Evolutionary conservation across 2,888 invertebrate genomes (phyloP).

Genomic region (Ichneumoninae sp.): DNA sequence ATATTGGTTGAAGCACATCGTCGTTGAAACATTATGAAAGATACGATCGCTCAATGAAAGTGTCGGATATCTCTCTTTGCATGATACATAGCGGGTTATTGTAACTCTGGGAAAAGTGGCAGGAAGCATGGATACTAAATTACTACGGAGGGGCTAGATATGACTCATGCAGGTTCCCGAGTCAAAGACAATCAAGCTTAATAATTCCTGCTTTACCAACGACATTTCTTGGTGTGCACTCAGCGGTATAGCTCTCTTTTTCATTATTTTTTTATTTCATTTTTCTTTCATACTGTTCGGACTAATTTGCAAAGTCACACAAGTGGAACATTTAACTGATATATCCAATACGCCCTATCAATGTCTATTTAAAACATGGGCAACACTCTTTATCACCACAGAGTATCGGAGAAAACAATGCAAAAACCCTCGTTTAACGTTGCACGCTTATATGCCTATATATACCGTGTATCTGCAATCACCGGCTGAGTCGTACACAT

Average conservation of each 20-base stretch:
- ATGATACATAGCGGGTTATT: conserved; percentile 33
- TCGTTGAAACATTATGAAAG: not conserved
- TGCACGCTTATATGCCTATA: not conserved
- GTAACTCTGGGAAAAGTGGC: conserved; percentile 64
- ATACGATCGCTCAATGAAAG: not conserved
- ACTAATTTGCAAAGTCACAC: conserved; percentile 4
- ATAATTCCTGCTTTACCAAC: conserved; percentile 58
- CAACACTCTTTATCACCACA: not conserved
- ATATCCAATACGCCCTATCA: not conserved
- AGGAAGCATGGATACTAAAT: conserved; percentile 70
- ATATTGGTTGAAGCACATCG: not conserved
- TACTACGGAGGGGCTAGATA: conserved; percentile 70
- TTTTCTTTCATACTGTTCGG: not conserved
- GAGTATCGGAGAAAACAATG: not conserved
- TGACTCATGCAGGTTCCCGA: conserved; percentile 75
- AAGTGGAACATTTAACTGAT: conserved; percentile 40
- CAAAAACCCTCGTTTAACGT: not conserved
- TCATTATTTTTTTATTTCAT: conserved; percentile 23
- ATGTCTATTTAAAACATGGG: conserved; percentile 3
- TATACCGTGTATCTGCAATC: conserved; percentile 3
- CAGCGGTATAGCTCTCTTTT: not conserved
- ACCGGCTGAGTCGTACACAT: not conserved
- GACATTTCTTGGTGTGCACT: not conserved
- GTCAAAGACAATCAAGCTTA: conserved; percentile 69
- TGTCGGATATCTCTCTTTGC: not conserved